phyloP scores from a whole-genome alignment of 2,888 invertebrate species.

The Cosmia pyralina region DNA sequence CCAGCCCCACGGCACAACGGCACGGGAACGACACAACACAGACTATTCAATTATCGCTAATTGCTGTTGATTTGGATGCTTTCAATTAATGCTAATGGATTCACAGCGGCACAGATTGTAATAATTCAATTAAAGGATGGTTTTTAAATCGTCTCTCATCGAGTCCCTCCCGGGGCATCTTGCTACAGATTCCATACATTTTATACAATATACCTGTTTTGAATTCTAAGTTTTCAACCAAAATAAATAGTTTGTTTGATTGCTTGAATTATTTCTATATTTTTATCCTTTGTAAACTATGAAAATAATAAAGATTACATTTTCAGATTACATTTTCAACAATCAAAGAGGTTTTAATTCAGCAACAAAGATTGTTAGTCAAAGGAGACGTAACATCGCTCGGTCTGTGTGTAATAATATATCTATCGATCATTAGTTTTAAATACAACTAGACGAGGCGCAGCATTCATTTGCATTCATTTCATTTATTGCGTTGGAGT shows the following conservation, averaged over 20 bases:
- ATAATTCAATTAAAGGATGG: slow-evolving; percentile 55
- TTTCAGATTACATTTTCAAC: slow-evolving; percentile 7
- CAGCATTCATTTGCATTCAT: slow-evolving; percentile 19
- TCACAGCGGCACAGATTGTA: slow-evolving; percentile 21
- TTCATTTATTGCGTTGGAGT: slow-evolving; percentile 7
- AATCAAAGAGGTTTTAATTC: slow-evolving; percentile 8
- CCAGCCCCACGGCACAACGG: background rate
- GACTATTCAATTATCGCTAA: slow-evolving; percentile 64
- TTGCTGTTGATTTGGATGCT: slow-evolving; percentile 65
- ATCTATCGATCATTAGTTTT: slow-evolving; percentile 6
- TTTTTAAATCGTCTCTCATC: slow-evolving; percentile 39
- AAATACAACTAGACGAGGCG: slow-evolving; percentile 6
- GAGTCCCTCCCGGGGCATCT: too few species aligned
- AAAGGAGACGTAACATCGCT: background rate
- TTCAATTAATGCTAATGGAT: slow-evolving; percentile 64
- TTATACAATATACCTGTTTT: background rate
- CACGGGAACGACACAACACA: slow-evolving; percentile 3
- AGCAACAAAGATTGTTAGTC: slow-evolving; percentile 1
- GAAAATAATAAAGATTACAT: slow-evolving; percentile 9
- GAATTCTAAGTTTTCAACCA: background rate
- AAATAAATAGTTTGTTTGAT: slow-evolving; percentile 1
- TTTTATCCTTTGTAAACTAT: background rate
- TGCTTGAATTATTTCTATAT: background rate
- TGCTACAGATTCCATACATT: slow-evolving; percentile 6
- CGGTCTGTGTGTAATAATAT: slow-evolving; percentile 9